Conservation (phyloP, 2,888 invertebrate species). For the Agrotis clavis region DNA sequence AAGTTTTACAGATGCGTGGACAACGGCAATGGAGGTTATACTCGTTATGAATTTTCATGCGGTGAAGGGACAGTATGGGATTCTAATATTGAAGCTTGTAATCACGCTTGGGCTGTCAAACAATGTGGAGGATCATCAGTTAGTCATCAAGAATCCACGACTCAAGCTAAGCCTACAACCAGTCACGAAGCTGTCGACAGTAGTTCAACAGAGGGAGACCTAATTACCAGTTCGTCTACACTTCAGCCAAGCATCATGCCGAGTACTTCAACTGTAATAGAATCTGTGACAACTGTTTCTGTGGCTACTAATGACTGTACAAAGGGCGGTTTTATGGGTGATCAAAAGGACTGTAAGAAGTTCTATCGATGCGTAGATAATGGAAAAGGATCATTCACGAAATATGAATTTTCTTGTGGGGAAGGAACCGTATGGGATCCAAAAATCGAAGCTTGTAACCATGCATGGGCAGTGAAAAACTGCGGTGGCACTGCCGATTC, state of each 20-base stretch:
- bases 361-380: conserved; percentile 93
- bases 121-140: conserved; percentile 65
- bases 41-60: conserved; percentile 90
- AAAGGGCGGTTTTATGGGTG: conserved; percentile 92
- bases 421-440: conserved; percentile 92
- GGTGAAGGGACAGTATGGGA: conserved; percentile 92
- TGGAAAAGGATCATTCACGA: conserved; percentile 84
- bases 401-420: conserved; percentile 91
- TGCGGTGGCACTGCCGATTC: conserved; percentile 65
- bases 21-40: conserved; percentile 83
- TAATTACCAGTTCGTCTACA: conserved; percentile 19
- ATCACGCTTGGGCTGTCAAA: conserved; percentile 89
- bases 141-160: conserved; percentile 31
- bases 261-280: conserved; percentile 28
- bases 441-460: conserved; percentile 90
- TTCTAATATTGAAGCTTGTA: conserved; percentile 89
- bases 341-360: conserved; percentile 91
- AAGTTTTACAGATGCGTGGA: conserved; percentile 93
- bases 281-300: conserved; percentile 27
- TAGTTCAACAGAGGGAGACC: conserved; percentile 27
- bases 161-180: conserved; percentile 30
- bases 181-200: conserved; percentile 9
- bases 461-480: conserved; percentile 83
- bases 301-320: conserved; percentile 57
- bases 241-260: conserved; percentile 19